Evolutionary conservation across 2,888 invertebrate genomes (phyloP), one percentile per base, ranked within the genome.

Genomic region (Drosophila villosipedis): DNA sequence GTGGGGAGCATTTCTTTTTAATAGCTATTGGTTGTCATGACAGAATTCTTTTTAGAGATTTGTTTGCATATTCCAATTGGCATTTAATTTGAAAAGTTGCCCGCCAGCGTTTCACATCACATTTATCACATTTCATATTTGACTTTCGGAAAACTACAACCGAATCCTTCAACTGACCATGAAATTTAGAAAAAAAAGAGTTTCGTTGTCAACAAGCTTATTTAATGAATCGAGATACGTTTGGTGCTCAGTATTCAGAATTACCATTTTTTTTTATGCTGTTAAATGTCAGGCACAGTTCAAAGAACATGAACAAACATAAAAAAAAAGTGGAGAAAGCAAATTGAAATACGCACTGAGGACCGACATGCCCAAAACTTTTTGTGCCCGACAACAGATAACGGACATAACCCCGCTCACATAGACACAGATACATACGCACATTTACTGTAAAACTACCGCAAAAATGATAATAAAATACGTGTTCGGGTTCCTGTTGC

Each of bases 391-490:
- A 65, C 50, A 41, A 60, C 53, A 47, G 47, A 47, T 16, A 47
- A 16, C 33, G 49, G 35, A 30, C 47, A 43, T 3, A 33, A 57
- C 54, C 53, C 58, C 39, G 39, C 33, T 16, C 47, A 35, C 63
- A 49, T 55, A 35, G 22, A 22, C 54, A 25, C 54, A 47, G 31
- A 55, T 31, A 33, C 39, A 55, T 37, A 28, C 7, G 30, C 57
- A 58, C 10, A 52, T 22, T 58, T 41, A 47, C 37, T 52, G 47
- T 35, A 19, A 63, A 66, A 71, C 72, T 68, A 63, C 82, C 84
- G 75, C 82, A 83, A 70, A 79, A 82, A 82, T 85, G 83, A 76
- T 88, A 78, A 88, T 82, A 76, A 83, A 85, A 83, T 76, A 58
- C 76, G 70, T 55, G 69, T 63, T 50, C 9, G 63, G 66, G 39